Evolutionary conservation across 2,797 vertebrate genomes (phyloP).

Genomic region (Pipistrellus pygmaeus): DNA sequence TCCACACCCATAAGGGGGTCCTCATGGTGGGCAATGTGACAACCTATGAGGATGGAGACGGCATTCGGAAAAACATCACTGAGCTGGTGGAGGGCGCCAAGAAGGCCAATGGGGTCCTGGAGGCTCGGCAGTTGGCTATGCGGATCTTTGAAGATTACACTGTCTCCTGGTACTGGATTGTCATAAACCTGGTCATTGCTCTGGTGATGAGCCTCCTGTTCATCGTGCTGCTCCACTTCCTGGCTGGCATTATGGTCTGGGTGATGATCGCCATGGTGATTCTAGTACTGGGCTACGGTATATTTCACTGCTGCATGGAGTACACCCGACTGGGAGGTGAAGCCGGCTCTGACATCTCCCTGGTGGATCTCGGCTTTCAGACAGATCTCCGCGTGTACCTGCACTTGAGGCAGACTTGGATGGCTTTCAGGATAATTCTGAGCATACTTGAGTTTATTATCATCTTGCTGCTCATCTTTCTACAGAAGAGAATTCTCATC

Average conservation of each 20-base stretch:
- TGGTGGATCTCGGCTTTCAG: slow-evolving; percentile 95
- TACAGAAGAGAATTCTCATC: slow-evolving; percentile 95
- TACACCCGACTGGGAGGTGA: slow-evolving; percentile 89
- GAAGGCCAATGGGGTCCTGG: slow-evolving; percentile 93
- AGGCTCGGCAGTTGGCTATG: slow-evolving; percentile 94
- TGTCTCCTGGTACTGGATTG: slow-evolving; percentile 97
- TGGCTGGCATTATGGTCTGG: slow-evolving; percentile 97
- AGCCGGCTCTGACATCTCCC: slow-evolving; percentile 90
- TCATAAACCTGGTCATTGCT: slow-evolving; percentile 93
- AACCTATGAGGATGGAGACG: slow-evolving; percentile 87
- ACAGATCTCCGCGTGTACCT: slow-evolving; percentile 94
- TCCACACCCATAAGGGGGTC: slow-evolving; percentile 87
- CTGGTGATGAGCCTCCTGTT: slow-evolving; percentile 94
- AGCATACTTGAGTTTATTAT: slow-evolving; percentile 93
- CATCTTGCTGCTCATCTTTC: slow-evolving; percentile 95
- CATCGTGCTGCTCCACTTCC: slow-evolving; percentile 94
- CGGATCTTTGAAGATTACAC: slow-evolving; percentile 98
- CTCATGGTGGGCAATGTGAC: slow-evolving; percentile 93
- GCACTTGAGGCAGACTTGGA: slow-evolving; percentile 96
- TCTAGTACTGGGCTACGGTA: slow-evolving; percentile 94
- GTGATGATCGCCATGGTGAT: slow-evolving; percentile 94
- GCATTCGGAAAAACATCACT: slow-evolving; percentile 87
- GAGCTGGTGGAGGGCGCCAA: slow-evolving; percentile 94
- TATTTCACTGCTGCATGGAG: slow-evolving; percentile 96
- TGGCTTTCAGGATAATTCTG: slow-evolving; percentile 97